These are phyloP conservation scores for Scelioninae gen. 1 DNA, from an alignment of 2,888 invertebrate species.

Conservation along the genomic window DNA sequence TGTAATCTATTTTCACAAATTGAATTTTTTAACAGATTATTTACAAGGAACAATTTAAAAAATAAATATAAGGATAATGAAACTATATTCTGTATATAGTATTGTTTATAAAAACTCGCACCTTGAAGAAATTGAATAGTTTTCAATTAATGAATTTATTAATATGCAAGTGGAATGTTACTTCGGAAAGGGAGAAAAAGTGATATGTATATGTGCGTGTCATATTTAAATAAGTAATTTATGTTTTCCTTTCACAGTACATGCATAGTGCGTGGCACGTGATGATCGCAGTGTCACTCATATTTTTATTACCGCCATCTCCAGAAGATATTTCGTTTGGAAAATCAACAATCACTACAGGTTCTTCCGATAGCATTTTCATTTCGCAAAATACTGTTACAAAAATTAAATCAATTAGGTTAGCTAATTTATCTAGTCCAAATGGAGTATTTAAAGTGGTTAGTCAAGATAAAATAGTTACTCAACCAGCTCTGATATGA, in stretches of 20 bases:
- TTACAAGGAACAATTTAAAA: too few relatives aligned
- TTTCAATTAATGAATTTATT: too few relatives aligned
- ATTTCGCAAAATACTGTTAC: constrained; percentile 69
- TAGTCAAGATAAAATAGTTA: constrained; percentile 12
- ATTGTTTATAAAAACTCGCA: too few relatives aligned
- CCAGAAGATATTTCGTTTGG: constrained; percentile 59
- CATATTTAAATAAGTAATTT: constrained; percentile 1
- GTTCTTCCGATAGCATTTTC: constrained; percentile 75
- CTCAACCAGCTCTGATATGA: constrained; percentile 22
- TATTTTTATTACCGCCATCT: constrained; percentile 85
- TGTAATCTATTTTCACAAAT: too few relatives aligned
- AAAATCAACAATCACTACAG: constrained; percentile 39
- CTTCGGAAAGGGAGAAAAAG: too few relatives aligned
- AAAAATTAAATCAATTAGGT: constrained; percentile 75
- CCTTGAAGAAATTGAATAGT: too few relatives aligned
- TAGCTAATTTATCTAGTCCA: constrained; percentile 76
- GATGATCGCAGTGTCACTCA: constrained; percentile 86
- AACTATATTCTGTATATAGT: too few relatives aligned
- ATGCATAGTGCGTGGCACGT: constrained; percentile 87
- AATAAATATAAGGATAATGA: too few relatives aligned
- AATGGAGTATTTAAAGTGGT: constrained; percentile 20
- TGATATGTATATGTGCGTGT: too few relatives aligned
- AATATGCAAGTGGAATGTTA: too few relatives aligned
- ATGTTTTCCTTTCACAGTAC: constrained; percentile 82
- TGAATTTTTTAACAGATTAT: too few relatives aligned